These are phyloP conservation scores for Struthio camelus DNA, from an alignment of 2,113 vertebrate genomes.

Conservation along the genomic window DNA sequence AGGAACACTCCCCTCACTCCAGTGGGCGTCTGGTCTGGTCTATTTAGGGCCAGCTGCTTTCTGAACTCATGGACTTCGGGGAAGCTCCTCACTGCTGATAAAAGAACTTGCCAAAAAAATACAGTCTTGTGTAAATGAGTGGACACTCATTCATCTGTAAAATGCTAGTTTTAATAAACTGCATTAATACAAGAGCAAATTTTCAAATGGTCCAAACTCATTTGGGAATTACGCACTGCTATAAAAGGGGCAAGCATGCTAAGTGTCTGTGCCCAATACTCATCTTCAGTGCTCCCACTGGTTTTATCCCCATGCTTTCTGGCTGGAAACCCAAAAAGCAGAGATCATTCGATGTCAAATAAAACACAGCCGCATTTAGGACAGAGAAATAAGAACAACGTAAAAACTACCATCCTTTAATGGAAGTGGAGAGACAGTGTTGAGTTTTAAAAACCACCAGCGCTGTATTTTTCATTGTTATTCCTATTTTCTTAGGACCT, in stretches of 20 bases:
- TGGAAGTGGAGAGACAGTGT: neutral
- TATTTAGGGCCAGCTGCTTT: neutral
- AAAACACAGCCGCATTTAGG: neutral
- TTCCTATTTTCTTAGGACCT: neutral
- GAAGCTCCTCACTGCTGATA: neutral
- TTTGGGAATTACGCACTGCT: neutral
- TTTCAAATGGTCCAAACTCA: neutral
- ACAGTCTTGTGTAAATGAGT: neutral
- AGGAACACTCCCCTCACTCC: neutral
- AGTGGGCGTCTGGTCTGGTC: neutral
- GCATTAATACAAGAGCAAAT: neutral
- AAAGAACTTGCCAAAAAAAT: neutral
- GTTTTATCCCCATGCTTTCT: neutral
- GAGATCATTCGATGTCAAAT: neutral
- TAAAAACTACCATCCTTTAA: neutral
- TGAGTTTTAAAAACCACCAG: neutral
- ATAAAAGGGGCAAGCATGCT: neutral
- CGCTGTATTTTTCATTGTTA: neutral
- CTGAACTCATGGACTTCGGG: rapidly evolving
- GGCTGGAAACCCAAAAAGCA: neutral
- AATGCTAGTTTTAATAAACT: neutral
- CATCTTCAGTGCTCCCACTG: neutral
- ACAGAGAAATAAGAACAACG: neutral
- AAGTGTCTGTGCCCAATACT: neutral
- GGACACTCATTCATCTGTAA: neutral